Base-by-base conservation (phyloP, 2,797 vertebrate species). In the Hirundo rustica region DNA sequence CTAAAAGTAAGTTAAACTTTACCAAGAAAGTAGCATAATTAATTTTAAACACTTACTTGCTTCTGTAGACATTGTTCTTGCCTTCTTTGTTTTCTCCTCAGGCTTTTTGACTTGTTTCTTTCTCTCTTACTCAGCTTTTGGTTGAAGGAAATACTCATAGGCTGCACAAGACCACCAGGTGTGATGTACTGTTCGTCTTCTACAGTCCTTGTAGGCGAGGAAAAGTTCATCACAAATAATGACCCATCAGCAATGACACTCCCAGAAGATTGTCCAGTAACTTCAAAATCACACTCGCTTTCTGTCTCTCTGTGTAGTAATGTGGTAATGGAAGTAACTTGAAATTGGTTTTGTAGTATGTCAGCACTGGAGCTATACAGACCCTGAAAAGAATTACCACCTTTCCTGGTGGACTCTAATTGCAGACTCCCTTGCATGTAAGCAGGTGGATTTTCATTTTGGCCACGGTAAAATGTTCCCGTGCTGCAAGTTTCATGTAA, bases 71-170 rank as follows among this genome's bases (percentile, higher is more conserved):
- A 98, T 75, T 83, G 96, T 73, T 98, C 98, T 81, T 38, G 97
- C 92, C 96, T 98, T 79, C 96, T 98, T 91, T 98, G 98, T 80
- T 98, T 99, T 91, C 98, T 98, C 74, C 98, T 97, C 40, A 98
- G 87, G 96, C 96, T 98, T 97, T 99, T 99, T 76, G 98, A 89
- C 36, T 97, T 98, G 95, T 98, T 99, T 97, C 96, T 99, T 96
- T 98, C 98, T 89, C 96, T 98, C 91, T 98, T 98, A 93, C 68
- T 98, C 70, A 98, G 89, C 30, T 97, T 97, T 96, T 86, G 97
- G 15, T 89, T 96, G 65, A 96, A 27, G 3, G 58, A 65, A 27
- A 84, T 94, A 34, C 72, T 80, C 0, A 8, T 23, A 16, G 97
- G 92, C 7, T 88, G 92, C 42, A 96, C 67, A 71, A 96, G 89